Base-by-base conservation (phyloP, 1,140 invertebrate genomes). In the Aphis craccivora region DNA sequence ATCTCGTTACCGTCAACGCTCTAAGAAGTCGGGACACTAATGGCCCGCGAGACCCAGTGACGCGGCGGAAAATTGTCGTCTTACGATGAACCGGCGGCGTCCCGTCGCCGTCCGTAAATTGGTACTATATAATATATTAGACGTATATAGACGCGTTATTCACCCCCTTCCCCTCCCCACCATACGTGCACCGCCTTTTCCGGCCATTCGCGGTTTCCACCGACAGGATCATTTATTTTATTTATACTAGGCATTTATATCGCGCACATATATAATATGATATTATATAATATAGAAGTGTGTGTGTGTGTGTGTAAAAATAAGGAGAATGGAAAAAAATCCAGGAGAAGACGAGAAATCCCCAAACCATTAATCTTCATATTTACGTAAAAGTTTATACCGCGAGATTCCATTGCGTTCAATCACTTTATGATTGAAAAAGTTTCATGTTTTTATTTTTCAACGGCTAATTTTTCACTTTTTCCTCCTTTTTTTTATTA, bases 351-450 rank as follows among this genome's bases (percentile, higher is more conserved):
- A 84, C 91, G 76, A 83, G 90, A 92, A 92, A 86, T 86, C 76
- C 91, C 91, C 35, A 30, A 84, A 93, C 91, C 91, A 93, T 93
- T 86, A 93, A 86, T 93, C 76, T 86, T 93, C 91, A 93, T 93
- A 93, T 93, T 93, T 93, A 51, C 76, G 91, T 83, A 55, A 93
- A 93, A 93, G 91, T 93, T 93, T 93, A 84, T 45, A 84, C 91
- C 76, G 81, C 91, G 81, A 93, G 91, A 93, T 93, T 86, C 91
- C 81, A 37, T 53, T 43, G 91, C 91, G 67, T 93, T 93, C 91
- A 93, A 93, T 93, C 91, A 93, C 84, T 84, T 93, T 86, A 84
- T 86, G 91, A 93, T 93, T 93, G 91, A 93, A 93, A 93, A 93
- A 93, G 43, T 93, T 93, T 93, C 48, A 48, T 93, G 20, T 53